Evolutionary conservation across 2,113 vertebrate species (phyloP).

Genomic region (Cryptoleucopteryx plumbea): DNA sequence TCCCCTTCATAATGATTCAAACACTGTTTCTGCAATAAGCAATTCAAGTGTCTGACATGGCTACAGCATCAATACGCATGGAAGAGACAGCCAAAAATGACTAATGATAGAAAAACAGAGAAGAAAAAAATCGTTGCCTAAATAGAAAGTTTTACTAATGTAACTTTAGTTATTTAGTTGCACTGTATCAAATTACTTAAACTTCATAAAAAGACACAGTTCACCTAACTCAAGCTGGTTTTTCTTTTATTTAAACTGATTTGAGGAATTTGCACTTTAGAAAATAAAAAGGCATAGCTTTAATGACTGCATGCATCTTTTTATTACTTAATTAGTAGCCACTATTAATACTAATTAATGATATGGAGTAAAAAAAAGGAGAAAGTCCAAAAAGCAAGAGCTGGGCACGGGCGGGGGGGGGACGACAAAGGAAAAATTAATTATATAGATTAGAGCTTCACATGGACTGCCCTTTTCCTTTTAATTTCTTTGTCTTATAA

Average conservation of each 20-base stretch:
- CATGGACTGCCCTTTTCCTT: not conserved
- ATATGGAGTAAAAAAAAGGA: not conserved
- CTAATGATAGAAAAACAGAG: not conserved
- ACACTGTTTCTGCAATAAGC: not conserved
- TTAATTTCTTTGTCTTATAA: not conserved
- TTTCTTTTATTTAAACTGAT: not conserved
- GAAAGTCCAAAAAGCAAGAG: not conserved
- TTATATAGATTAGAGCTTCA: not conserved
- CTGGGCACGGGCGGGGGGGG: too few relatives aligned
- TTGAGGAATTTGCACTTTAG: not conserved
- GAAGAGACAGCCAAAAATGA: not conserved
- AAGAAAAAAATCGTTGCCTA: not conserved
- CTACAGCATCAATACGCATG: not conserved
- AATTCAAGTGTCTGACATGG: not conserved
- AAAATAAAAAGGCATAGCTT: not conserved
- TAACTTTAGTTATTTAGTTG: not conserved
- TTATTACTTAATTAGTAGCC: not conserved
- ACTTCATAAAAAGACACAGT: not conserved
- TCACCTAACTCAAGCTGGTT: not conserved
- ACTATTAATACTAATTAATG: not conserved
- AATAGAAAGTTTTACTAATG: not conserved
- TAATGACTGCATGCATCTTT: not conserved
- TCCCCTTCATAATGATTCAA: not conserved
- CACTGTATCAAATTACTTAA: not conserved
- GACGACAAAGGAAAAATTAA: not conserved